Evolutionary conservation across 2,888 invertebrate species (phyloP), one percentile per base, ranked within the genome.

Genomic region (Agrochola lota): DNA sequence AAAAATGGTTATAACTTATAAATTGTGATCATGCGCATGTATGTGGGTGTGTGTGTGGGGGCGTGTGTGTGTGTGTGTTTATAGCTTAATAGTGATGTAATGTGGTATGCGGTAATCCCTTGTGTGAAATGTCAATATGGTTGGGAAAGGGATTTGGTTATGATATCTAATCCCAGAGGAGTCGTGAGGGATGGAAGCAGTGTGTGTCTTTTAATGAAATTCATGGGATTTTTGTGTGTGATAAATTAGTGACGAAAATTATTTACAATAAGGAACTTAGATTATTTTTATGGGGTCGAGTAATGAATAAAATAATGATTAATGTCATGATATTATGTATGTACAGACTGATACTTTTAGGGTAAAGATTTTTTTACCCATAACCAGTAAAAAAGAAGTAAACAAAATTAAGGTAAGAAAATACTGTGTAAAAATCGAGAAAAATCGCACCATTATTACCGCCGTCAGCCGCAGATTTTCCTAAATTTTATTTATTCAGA

Each of bases 101-200:
- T 89, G 77, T 85, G 84, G 86, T 83, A 75, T 81, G 60, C 49
- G 74, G 86, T 91, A 90, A 91, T 89, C 91, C 84, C 83, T 85
- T 89, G 91, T 91, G 91, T 89, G 91, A 91, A 91, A 91, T 87
- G 90, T 91, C 91, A 91, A 91, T 91, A 91, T 46, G 80, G 75
- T 75, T 85, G 81, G 69, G 66, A 83, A 78, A 62, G 79, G 82
- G 84, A 83, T 84, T 85, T 81, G 52, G 80, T 86, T 88, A 83
- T 86, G 85, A 87, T 86, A 79, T 55, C 72, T 83, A 81, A 88
- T 84, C 88, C 89, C 81, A 12, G 26, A 60, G 78, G 84, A 77
- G 67, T 71, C 59, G 64, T 12, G 57, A 57, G 87, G 83, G 79
- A 70, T 74, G 35, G 49, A 57, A 55, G 66, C 55, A 57, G 75